Base-by-base conservation (phyloP, 2,797 vertebrate genomes). In the Notamacropus eugenii region DNA sequence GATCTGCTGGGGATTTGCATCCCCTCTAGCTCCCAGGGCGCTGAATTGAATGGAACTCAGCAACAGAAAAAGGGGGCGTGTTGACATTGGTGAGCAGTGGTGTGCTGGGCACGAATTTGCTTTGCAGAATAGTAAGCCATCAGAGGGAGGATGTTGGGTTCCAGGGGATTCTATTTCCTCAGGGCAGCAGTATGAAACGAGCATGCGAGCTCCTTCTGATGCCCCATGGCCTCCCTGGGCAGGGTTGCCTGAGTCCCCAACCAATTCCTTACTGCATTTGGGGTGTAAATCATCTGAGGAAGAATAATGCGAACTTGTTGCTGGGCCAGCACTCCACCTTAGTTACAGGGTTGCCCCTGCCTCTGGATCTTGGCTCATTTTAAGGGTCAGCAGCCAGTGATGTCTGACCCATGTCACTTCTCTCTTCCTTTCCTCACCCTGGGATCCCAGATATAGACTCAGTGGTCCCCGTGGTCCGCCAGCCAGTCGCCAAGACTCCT, bases 291-390 rank as follows among this genome's bases (percentile, higher is more conserved):
- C 62, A 40, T 4, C 1, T 14, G 34, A 19, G 34, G 62, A 4
- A 19, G 34, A 19, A 74, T n/a, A 19, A 8, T 74, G 16, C 1
- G n/a, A 74, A 8, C 16, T 19, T 40, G 67, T 34, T 14, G 0
- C 31, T 34, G 29, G 31, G 59, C 55, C 16, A 19, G 24, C 2
- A 28, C 56, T 27, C 56, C 8, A 1, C 56, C 56, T 62, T 62
- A 34, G 59, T 13, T 5, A 57, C 56, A 34, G 29, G 59, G 29
- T 31, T 62, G 0, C 12, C 4, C 58, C 29, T 34, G 16, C 16
- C 14, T 19, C 5, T 0, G 0, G n/a, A 40, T 40, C 1, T 16
- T 40, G 67, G n/a, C 19, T 57, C n/a, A 6, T 34, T n/a, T 34
- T 19, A 14, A 74, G 16, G 5, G n/a, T 16, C 34, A n/a, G 34